phyloP scores from a whole-genome alignment of 2,797 vertebrate species.

The Enteromius treurensis region DNA sequence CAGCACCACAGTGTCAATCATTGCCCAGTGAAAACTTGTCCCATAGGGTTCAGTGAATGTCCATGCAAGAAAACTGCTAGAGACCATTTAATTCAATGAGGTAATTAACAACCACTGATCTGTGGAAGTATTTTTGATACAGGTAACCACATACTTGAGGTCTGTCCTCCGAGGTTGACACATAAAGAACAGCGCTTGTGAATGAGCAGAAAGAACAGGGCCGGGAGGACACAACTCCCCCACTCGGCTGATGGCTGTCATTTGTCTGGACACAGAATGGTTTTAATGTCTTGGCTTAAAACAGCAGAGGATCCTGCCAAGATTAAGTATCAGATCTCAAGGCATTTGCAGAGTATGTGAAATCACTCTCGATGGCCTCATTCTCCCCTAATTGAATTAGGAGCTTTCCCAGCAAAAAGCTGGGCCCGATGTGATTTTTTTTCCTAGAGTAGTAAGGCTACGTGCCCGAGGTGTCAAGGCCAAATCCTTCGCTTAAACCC shows the following conservation, averaged over 20 bases:
- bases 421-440: conserved; percentile 47
- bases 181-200: not conserved
- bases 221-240: conserved; percentile 51
- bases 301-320: conserved; percentile 71
- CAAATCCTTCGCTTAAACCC: conserved; percentile 61
- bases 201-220: conserved; percentile 2
- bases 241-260: conserved; percentile 58
- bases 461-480: conserved; percentile 60
- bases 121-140: conserved; percentile 10
- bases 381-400: conserved; percentile 80
- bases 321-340: conserved; percentile 74
- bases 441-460: conserved; percentile 41
- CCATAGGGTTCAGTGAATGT: conserved; percentile 8
- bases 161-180: not conserved
- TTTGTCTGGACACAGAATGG: conserved; percentile 66
- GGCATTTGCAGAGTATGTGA: conserved; percentile 73
- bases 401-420: conserved; percentile 68
- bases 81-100: not conserved
- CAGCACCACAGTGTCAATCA: conserved; percentile 51
- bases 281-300: conserved; percentile 75
- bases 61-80: not conserved
- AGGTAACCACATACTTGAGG: not conserved
- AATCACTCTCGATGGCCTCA: conserved; percentile 72
- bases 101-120: not conserved
- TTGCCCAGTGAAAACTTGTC: not conserved